These are phyloP conservation scores for Onychorhynchus coronatus DNA, from an alignment of 2,113 vertebrate species.

Conservation along the genomic window DNA sequence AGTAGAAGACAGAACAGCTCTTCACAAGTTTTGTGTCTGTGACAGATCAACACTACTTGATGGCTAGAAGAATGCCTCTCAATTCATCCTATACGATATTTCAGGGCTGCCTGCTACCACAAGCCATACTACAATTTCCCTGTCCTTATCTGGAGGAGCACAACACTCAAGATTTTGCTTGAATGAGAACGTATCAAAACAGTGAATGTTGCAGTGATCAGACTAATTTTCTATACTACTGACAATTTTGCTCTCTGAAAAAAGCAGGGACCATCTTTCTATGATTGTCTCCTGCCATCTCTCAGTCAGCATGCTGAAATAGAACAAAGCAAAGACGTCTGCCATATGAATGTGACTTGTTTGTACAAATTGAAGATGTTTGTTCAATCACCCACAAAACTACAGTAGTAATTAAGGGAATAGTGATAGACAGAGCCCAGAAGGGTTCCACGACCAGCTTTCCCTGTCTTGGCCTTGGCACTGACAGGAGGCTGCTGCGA, in stretches of 20 bases:
- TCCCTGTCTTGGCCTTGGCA: rapidly evolving
- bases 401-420: background rate
- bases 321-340: background rate
- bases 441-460: background rate
- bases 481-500: background rate
- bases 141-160: background rate
- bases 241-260: background rate
- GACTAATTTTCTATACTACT: background rate
- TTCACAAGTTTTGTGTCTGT: background rate
- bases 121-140: background rate
- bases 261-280: background rate
- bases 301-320: background rate
- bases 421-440: rapidly evolving
- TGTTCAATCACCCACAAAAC: background rate
- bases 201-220: background rate
- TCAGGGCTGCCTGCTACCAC: background rate
- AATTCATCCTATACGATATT: background rate
- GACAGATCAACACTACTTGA: background rate
- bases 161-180: background rate
- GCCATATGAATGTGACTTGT: background rate
- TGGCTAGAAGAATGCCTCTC: background rate
- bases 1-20: background rate
- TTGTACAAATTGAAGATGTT: background rate
- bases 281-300: background rate
- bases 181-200: background rate